Evolutionary conservation across 2,888 invertebrate genomes (phyloP), one percentile per base, ranked within the genome.

Genomic region (Aphelenchoides bicaudatus): DNA sequence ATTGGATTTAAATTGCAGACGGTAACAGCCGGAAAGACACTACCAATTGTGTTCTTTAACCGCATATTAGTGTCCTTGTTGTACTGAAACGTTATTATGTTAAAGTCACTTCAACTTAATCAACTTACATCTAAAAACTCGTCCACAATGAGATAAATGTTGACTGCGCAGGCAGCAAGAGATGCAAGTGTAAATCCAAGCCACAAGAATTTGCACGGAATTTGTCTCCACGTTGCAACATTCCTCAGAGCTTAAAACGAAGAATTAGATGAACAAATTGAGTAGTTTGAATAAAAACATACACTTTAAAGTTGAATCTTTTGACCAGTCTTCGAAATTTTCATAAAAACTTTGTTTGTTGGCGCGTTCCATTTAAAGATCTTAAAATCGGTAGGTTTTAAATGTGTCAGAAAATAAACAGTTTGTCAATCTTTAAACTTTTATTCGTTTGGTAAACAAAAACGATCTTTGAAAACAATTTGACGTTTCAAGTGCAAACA

Each of bases 1-100:
- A 61, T 61, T 10, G 61, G 61, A 62, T 61, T 61, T 28, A 61
- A 47, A 25, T 61, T 61, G 34, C 61, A 61, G 3, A 51, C 37
- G 23, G 61, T 61, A 16, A 61, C 62, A 4, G 61, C 62, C 5
- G 61, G 61, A 31, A 61, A 61, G 6, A 50, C 39, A 10, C 31
- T 34, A 4, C 54, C 56, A 27, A 38, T 38, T 2, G 59, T 60
- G 31, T 39, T 31, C 25, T 53, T 51, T 25, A 61, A 21, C 23
- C 46, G 27, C 10, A 62, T 30, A 30, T 62, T 28, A n/a, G 61
- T 61, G 43, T 52, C 53, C 27, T 55, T 46, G 28, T 53, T 51
- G 27, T 50, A 43, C 61, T 62, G 29, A 62, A 39, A 62, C 21
- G 1, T 19, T 1, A 5, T 16, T 21, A 28, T 23, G n/a, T 52